phyloP scores from a whole-genome alignment of 2,888 invertebrate genomes.

The Tuta absoluta region DNA sequence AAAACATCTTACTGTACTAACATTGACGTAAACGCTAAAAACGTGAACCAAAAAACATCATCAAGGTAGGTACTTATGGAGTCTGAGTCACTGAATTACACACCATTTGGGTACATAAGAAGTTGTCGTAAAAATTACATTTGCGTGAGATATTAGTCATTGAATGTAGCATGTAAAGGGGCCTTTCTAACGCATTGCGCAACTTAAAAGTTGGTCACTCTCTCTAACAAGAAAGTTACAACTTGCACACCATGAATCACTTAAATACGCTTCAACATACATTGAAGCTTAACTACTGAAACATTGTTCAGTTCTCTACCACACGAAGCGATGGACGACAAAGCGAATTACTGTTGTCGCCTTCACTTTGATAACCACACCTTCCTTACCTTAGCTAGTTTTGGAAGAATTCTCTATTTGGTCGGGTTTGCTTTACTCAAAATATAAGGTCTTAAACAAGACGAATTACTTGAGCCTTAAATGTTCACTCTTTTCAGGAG shows the following conservation, averaged over 20 bases:
- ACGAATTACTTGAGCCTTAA: slow-evolving; percentile 19
- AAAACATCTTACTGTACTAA: slow-evolving; percentile 10
- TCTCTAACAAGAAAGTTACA: slow-evolving; percentile 38
- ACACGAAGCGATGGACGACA: slow-evolving; percentile 1
- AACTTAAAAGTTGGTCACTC: slow-evolving; percentile 34
- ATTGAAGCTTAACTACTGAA: not conserved
- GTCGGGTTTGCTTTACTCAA: not conserved
- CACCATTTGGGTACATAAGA: slow-evolving; percentile 1
- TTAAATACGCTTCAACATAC: not conserved
- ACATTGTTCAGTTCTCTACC: not conserved
- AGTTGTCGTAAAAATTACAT: not conserved
- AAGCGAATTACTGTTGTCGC: not conserved
- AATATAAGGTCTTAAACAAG: slow-evolving; percentile 13
- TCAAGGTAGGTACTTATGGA: not conserved
- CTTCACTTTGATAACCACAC: slow-evolving; percentile 1
- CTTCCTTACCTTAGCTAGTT: slow-evolving; percentile 7
- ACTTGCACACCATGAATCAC: slow-evolving; percentile 26
- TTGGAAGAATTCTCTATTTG: slow-evolving; percentile 17
- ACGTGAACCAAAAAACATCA: not conserved
- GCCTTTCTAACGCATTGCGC: slow-evolving; percentile 10
- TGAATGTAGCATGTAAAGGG: not conserved
- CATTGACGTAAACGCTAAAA: slow-evolving; percentile 4
- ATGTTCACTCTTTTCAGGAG: not conserved
- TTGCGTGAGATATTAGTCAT: slow-evolving; percentile 7
- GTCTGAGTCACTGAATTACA: not conserved